Evolutionary conservation across 1,140 invertebrate species (phyloP).

Genomic region (Drosophila pseudoobscura): DNA sequence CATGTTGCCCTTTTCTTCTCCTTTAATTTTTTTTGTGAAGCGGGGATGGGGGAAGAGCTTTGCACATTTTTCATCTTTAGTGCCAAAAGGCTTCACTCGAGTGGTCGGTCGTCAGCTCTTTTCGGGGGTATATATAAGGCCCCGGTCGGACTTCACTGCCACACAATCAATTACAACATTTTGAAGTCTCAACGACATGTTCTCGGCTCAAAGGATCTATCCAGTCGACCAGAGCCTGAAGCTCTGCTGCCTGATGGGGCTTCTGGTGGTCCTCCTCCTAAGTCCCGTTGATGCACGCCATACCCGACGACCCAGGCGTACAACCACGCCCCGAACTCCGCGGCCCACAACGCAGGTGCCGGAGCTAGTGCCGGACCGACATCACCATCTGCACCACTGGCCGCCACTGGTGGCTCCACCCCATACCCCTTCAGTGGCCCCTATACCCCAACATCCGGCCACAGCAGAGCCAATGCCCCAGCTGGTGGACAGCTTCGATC

Average conservation of each 20-base stretch:
- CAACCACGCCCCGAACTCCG: constrained; percentile 32
- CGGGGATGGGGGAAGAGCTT: neutral
- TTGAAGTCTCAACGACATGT: constrained; percentile 1
- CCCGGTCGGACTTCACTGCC: constrained; percentile 4
- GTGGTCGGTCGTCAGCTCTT: constrained; percentile 11
- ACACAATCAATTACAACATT: constrained; percentile 69
- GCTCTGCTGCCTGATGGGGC: constrained; percentile 4
- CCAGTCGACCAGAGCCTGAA: neutral
- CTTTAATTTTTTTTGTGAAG: neutral
- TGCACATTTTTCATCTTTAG: constrained; percentile 45
- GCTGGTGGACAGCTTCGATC: constrained; percentile 62
- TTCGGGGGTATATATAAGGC: constrained; percentile 53
- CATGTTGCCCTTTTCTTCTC: constrained; percentile 7
- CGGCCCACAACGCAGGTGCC: constrained; percentile 12
- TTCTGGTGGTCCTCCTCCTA: constrained; percentile 6
- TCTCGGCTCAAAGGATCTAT: neutral
- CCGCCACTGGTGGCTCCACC: constrained; percentile 47
- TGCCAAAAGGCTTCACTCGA: constrained; percentile 46
- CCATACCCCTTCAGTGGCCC: neutral
- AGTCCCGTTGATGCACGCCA: constrained; percentile 33
- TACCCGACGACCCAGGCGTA: constrained; percentile 39
- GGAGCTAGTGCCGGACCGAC: constrained; percentile 9
- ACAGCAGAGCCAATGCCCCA: neutral
- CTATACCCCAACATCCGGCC: neutral
- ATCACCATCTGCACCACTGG: constrained; percentile 59